phyloP scores from a whole-genome alignment of 2,113 vertebrate species.

The Fukomys damarensis region DNA sequence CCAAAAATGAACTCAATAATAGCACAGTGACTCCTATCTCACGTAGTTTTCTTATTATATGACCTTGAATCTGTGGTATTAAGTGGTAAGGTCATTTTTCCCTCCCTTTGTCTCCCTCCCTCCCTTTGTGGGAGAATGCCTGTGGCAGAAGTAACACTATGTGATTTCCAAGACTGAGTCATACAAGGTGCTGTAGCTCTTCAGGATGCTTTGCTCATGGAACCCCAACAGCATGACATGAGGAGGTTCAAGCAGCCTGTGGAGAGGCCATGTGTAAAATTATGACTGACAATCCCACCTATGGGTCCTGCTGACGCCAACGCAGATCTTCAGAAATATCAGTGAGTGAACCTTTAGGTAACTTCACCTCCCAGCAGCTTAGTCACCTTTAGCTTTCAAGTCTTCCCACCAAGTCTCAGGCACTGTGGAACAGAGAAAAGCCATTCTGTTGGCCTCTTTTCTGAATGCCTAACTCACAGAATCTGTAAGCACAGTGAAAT shows the following conservation, averaged over 20 bases:
- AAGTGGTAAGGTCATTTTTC: background rate
- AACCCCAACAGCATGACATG: background rate
- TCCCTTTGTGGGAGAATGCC: background rate
- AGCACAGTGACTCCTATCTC: background rate
- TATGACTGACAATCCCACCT: background rate
- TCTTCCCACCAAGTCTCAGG: background rate
- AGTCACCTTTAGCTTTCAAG: background rate
- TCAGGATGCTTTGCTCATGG: background rate
- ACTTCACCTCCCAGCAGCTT: background rate
- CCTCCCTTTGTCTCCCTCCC: background rate
- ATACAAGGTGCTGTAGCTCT: background rate
- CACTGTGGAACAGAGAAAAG: background rate
- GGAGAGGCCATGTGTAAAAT: background rate
- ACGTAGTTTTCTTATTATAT: background rate
- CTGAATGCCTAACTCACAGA: background rate
- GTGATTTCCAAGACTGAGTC: background rate
- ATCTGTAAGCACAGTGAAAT: background rate
- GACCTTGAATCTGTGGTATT: background rate
- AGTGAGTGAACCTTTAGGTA: background rate
- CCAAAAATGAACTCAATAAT: background rate
- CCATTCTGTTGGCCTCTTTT: background rate
- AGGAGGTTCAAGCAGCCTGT: background rate
- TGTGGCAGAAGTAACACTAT: background rate
- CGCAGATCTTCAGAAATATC: background rate
- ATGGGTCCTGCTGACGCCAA: too few species aligned